These are phyloP conservation scores for Nasonia giraulti DNA, from an alignment of 1,140 invertebrate species.

Conservation along the genomic window DNA sequence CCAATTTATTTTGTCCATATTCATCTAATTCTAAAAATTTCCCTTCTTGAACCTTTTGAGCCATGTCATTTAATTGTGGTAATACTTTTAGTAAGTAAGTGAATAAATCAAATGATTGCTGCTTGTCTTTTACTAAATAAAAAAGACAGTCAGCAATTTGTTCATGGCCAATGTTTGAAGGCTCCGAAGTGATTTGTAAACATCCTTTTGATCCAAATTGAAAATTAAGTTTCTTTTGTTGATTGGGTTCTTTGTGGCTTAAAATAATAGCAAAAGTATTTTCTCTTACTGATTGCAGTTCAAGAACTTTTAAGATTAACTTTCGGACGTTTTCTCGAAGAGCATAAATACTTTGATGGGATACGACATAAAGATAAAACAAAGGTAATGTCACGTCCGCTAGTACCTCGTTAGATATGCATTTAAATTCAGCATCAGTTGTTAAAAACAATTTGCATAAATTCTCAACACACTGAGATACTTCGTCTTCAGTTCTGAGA, in stretches of 20 bases:
- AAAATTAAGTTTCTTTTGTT: conserved; percentile 62
- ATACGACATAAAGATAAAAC: conserved; percentile 67
- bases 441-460: conserved; percentile 68
- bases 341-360: conserved; percentile 62
- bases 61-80: conserved; percentile 46
- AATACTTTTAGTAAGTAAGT: conserved; percentile 63
- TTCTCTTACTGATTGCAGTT: conserved; percentile 52
- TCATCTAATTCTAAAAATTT: conserved; percentile 56
- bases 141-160: conserved; percentile 63
- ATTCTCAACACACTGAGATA: conserved; percentile 66
- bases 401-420: conserved; percentile 62
- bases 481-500: conserved; percentile 59
- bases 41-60: neutral
- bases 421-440: conserved; percentile 66
- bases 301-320: conserved; percentile 65
- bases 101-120: conserved; percentile 64
- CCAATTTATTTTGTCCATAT: conserved; percentile 55
- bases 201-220: conserved; percentile 66
- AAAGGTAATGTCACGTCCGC: conserved; percentile 62
- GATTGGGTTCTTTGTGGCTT: conserved; percentile 54
- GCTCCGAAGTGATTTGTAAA: conserved; percentile 60
- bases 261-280: conserved; percentile 63
- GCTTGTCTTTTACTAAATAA: conserved; percentile 59
- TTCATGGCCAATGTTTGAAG: conserved; percentile 56
- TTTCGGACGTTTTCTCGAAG: conserved; percentile 63